Base-by-base conservation (phyloP, 2,888 invertebrate species). In the Campopleginae sp. region DNA sequence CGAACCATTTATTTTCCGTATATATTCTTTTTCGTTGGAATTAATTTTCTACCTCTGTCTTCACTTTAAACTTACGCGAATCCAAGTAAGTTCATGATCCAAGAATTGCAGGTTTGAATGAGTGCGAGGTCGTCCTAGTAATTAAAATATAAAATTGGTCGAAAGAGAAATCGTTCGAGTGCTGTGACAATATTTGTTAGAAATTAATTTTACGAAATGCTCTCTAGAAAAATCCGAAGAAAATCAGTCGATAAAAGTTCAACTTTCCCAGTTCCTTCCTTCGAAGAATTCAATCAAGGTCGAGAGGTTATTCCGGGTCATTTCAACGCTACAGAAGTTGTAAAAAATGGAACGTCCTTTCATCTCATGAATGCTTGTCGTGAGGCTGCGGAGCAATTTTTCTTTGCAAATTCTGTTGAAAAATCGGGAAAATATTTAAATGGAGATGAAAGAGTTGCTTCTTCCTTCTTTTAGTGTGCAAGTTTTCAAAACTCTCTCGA, bases 21-120 rank as follows among this genome's bases (percentile, higher is more conserved):
- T 42, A 42, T n/a, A 17, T 12, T 23, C 10, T 19, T 54, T 44
- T 58, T 23, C 8, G 38, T 19, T 48, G 23, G 23, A 66, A 48
- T 58, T 17, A 48, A 44, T 80, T 85, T 80, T 82, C 61, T 48
- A 46, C 63, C 31, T 48, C 46, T 17, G n/a, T 38, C 38, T 85
- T 82, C 31, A 79, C 65, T 75, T 27, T 70, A 31, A 44, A 77
- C 42, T 66, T 66, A 38, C 54, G 27, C 42, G 5, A 65, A 65
- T 80, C 33, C 27, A 31, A 17, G 17, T 4, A 14, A 63, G 27
- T 46, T 70, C 33, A 23, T 42, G 10, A 12, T 12, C 80, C 7
- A n/a, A 51, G 33, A 14, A 17, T 17, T 38, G 33, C 17, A 23
- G 33, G 23, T 46, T n/a, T 10, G 38, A 7, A 19, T 0, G 7